These are phyloP conservation scores for Falco cherrug DNA, from an alignment of 2,797 vertebrate genomes.

Conservation along the genomic window DNA sequence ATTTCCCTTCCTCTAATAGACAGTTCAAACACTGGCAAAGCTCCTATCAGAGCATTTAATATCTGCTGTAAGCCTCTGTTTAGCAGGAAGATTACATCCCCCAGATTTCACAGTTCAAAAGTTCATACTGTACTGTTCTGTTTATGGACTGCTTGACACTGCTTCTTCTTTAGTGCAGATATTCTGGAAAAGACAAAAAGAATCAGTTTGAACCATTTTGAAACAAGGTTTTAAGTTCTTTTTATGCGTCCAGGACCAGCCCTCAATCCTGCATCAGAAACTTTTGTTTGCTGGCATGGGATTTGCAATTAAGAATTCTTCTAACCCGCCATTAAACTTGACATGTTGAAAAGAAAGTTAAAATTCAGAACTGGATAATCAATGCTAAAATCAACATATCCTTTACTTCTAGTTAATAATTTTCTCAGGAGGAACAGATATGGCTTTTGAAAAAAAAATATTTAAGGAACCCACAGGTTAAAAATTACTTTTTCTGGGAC, in stretches of 20 bases:
- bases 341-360: background rate
- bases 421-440: background rate
- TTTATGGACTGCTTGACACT: constrained; percentile 58
- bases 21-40: background rate
- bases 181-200: background rate
- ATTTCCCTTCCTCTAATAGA: constrained; percentile 31
- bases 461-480: background rate
- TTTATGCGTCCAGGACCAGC: background rate
- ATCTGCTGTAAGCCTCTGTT: constrained; percentile 77
- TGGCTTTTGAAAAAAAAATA: background rate
- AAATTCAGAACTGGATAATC: background rate
- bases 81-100: constrained; percentile 73
- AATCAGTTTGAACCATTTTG: background rate
- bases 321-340: background rate
- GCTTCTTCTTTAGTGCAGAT: constrained; percentile 39
- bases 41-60: constrained; percentile 71
- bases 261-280: background rate
- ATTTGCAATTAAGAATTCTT: background rate
- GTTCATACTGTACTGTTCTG: constrained; percentile 70
- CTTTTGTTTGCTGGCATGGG: background rate
- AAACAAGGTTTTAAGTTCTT: background rate
- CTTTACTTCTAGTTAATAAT: background rate
- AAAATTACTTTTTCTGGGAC: background rate
- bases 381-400: background rate
- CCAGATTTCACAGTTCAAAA: constrained; percentile 74